phyloP scores from a whole-genome alignment of 2,888 invertebrate genomes.

The Prenolepis imparis region DNA sequence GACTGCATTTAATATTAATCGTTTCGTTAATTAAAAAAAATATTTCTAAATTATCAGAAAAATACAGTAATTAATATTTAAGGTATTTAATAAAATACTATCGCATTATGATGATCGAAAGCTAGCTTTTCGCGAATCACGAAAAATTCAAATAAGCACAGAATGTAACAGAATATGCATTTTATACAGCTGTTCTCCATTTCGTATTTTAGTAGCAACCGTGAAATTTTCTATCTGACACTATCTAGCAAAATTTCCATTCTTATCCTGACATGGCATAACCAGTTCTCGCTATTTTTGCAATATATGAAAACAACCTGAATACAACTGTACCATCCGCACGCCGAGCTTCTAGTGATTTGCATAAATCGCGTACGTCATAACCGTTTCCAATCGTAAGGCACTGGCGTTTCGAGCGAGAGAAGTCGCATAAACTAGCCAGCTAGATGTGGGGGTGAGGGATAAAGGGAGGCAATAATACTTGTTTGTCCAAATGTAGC shows the following conservation, averaged over 20 bases:
- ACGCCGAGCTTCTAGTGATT: constrained; percentile 40
- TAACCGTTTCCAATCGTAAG: constrained; percentile 48
- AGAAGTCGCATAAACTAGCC: constrained; percentile 39
- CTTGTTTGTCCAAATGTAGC: constrained; percentile 41
- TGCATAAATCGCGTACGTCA: constrained; percentile 48
- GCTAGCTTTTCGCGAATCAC: not conserved
- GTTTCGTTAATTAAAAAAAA: not conserved
- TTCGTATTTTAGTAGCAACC: not conserved
- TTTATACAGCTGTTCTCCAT: not conserved
- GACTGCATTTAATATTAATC: not conserved
- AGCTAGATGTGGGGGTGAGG: not conserved
- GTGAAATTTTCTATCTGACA: not conserved
- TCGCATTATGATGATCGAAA: not conserved
- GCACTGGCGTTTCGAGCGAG: constrained; percentile 37
- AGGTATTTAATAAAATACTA: not conserved
- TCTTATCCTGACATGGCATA: not conserved
- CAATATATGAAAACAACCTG: not conserved
- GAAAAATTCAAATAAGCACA: not conserved
- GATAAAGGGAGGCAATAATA: constrained; percentile 40
- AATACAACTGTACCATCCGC: constrained; percentile 21
- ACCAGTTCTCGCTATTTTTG: not conserved
- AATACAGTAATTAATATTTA: not conserved
- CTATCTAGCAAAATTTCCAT: not conserved
- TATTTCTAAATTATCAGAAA: not conserved
- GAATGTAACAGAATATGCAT: not conserved